Percentiles rank a stretch among this genome's conserved stretches.
phyloP scores from a whole-genome alignment of 2,888 invertebrate species.

The Erebia aethiops region DNA sequence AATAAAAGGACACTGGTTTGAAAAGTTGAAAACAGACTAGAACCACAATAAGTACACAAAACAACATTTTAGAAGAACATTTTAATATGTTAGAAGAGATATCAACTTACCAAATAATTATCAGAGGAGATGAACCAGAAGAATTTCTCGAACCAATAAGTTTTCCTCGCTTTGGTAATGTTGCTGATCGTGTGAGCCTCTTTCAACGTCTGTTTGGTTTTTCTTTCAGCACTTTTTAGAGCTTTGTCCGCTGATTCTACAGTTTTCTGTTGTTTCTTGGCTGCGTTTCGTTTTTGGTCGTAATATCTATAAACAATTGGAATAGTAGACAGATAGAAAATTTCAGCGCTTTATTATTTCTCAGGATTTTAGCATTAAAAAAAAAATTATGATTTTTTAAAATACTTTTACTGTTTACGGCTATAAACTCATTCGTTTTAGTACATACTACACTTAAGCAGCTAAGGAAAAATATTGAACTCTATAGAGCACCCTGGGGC shows the following conservation, averaged over 20 bases:
- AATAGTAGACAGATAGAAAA: background rate
- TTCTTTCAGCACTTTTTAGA: slow-evolving; percentile 96
- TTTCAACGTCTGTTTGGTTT: slow-evolving; percentile 96
- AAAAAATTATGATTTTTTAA: no score
- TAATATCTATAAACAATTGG: slow-evolving; percentile 86
- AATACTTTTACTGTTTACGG: background rate
- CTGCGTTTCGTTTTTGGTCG: slow-evolving; percentile 94
- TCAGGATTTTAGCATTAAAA: background rate
- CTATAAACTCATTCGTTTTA: background rate
- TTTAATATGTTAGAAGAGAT: background rate
- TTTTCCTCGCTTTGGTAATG: slow-evolving; percentile 96
- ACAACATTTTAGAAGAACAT: background rate
- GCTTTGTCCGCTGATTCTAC: slow-evolving; percentile 96
- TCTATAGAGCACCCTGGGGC: background rate
- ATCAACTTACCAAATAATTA: slow-evolving; percentile 87
- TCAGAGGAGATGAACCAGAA: slow-evolving; percentile 99
- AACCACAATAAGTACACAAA: no score
- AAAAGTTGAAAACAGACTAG: no score
- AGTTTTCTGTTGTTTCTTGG: slow-evolving; percentile 97
- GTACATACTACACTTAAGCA: background rate
- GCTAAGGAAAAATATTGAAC: background rate
- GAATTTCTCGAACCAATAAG: slow-evolving; percentile 99
- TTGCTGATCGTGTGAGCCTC: slow-evolving; percentile 95
- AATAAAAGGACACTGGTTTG: no score
- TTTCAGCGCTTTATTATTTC: background rate